A percentile compares a stretch with the other conserved stretches of the same genome.
Evolutionary conservation across 2,113 vertebrate species (phyloP).

Genomic region (Hemicordylus capensis): DNA sequence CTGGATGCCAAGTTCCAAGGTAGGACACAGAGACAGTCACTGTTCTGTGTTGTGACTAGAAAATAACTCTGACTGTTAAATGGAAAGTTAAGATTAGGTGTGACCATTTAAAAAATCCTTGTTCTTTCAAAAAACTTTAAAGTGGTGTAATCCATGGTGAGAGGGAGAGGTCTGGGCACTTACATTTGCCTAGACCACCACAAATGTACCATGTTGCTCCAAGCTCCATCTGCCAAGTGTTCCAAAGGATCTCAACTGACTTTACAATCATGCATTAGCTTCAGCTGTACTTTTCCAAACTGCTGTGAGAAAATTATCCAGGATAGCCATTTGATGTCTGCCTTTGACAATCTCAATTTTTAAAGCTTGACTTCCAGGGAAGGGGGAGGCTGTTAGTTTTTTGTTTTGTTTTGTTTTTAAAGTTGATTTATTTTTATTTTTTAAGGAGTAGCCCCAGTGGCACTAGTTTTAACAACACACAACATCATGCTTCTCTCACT

Average conservation of each 20-base stretch:
- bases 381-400: slow-evolving; percentile 34
- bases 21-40: not conserved
- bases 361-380: slow-evolving; percentile 6
- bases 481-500: slow-evolving; percentile 58
- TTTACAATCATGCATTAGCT: not conserved
- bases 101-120: not conserved
- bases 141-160: not conserved
- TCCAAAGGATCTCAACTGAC: not conserved
- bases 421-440: slow-evolving; percentile 37
- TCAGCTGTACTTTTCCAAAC: slow-evolving; percentile 8
- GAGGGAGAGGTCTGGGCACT: not conserved
- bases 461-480: slow-evolving; percentile 67
- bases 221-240: not conserved
- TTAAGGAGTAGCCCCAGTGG: slow-evolving; percentile 51
- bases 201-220: not conserved
- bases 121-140: not conserved
- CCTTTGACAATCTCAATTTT: slow-evolving; percentile 37
- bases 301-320: not conserved
- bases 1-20: not conserved
- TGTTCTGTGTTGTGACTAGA: not conserved
- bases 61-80: not conserved
- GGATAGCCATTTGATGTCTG: slow-evolving; percentile 21
- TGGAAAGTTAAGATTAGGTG: not conserved
- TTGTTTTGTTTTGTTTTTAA: no score
- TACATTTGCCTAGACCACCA: not conserved